Conservation (phyloP, 2,888 invertebrate species). For the Perizoma flavofasciatum region DNA sequence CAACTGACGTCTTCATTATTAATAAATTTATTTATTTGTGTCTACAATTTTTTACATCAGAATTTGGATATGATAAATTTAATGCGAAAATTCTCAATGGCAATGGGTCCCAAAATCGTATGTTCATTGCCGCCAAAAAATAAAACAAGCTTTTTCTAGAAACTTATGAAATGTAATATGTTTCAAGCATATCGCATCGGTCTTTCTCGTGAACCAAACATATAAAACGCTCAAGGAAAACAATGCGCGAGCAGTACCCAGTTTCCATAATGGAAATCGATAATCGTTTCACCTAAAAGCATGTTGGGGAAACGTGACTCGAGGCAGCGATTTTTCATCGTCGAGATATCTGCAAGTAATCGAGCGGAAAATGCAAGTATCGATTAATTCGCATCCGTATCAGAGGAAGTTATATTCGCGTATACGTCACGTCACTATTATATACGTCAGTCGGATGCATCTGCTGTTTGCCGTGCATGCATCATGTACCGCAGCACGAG, state of each 20-base stretch:
- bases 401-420: constrained; percentile 31
- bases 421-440: constrained; percentile 16
- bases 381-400: constrained; percentile 42
- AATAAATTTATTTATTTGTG: no score
- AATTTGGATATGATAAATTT: no score
- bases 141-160: no score
- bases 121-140: no score
- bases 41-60: no score
- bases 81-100: no score
- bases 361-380: constrained; percentile 63
- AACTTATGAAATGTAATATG: no score
- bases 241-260: constrained; percentile 6
- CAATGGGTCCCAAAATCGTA: no score
- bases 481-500: no score
- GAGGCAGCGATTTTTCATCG: constrained; percentile 59
- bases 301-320: constrained; percentile 53
- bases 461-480: no score
- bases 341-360: constrained; percentile 54
- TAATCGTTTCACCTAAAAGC: constrained; percentile 50
- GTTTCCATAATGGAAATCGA: constrained; percentile 49
- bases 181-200: no score
- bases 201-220: not conserved
- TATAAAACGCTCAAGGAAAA: constrained; percentile 5
- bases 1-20: not conserved
- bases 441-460: constrained; percentile 1